phyloP scores from a whole-genome alignment of 2,888 invertebrate species.

The Sesia bembeciformis region DNA sequence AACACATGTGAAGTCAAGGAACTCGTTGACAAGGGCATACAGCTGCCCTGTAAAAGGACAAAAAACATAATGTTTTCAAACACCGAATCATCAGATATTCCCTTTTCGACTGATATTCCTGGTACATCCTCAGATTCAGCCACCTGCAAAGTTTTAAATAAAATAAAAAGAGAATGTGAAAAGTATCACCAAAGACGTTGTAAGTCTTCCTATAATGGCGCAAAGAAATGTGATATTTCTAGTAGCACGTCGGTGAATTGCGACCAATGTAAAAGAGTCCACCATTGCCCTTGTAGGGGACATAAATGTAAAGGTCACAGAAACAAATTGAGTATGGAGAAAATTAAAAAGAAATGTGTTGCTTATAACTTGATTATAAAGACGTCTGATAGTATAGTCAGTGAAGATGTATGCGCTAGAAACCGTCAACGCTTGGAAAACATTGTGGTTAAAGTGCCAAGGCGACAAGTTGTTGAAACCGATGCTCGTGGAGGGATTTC shows the following conservation, averaged over 20 bases:
- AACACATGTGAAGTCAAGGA: conserved; percentile 10
- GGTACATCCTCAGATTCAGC: conserved; percentile 51
- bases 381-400: conserved; percentile 54
- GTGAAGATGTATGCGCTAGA: conserved; percentile 36
- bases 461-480: conserved; percentile 24
- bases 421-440: conserved; percentile 36
- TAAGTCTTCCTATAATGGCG: conserved; percentile 22
- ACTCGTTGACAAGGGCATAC: conserved; percentile 36
- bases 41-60: conserved; percentile 26
- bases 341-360: conserved; percentile 44
- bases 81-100: conserved; percentile 41
- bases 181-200: conserved; percentile 54
- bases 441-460: conserved; percentile 56
- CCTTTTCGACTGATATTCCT: conserved; percentile 40
- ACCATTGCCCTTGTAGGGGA: conserved; percentile 39
- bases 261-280: conserved; percentile 43
- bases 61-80: conserved; percentile 18
- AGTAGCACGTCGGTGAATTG: conserved; percentile 52
- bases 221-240: conserved; percentile 40
- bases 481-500: conserved; percentile 41
- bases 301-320: conserved; percentile 45
- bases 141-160: conserved; percentile 51
- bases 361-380: conserved; percentile 65
- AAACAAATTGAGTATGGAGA: conserved; percentile 31
- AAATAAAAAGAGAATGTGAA: conserved; percentile 59